Percentiles rank a stretch among this genome's conserved stretches.
These are phyloP conservation scores for Mylabris phalerata DNA, from an alignment of 1,140 invertebrate genomes.

Conservation along the genomic window DNA sequence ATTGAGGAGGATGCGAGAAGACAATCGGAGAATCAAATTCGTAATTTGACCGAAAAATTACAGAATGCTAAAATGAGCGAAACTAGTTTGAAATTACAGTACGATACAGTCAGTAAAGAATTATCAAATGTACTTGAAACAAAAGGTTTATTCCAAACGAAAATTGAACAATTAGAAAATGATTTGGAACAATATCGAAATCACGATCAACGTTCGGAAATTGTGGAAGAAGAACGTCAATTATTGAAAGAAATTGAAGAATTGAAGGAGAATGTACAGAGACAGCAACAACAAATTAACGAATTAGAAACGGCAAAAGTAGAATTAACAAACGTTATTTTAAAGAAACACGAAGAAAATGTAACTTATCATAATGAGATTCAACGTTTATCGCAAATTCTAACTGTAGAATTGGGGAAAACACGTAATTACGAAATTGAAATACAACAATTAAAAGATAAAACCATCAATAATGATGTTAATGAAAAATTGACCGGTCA, in stretches of 20 bases:
- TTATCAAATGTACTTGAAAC: slow-evolving; percentile 17
- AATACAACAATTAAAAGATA: not conserved
- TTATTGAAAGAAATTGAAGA: no score
- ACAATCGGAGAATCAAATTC: slow-evolving; percentile 25
- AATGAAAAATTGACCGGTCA: slow-evolving; percentile 42
- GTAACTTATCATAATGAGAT: slow-evolving; percentile 76
- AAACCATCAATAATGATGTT: slow-evolving; percentile 43
- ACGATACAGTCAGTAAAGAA: slow-evolving; percentile 33
- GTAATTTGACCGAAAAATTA: slow-evolving; percentile 29
- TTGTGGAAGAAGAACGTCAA: not conserved
- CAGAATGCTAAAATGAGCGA: slow-evolving; percentile 35
- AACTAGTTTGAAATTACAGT: slow-evolving; percentile 33
- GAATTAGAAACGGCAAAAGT: slow-evolving; percentile 45
- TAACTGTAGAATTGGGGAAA: slow-evolving; percentile 39
- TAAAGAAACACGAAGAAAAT: slow-evolving; percentile 76
- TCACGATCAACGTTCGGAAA: slow-evolving; percentile 13
- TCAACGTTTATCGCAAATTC: slow-evolving; percentile 60
- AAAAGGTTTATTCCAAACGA: slow-evolving; percentile 23
- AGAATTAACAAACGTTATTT: slow-evolving; percentile 66
- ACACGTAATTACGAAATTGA: slow-evolving; percentile 10
- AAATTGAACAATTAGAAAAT: slow-evolving; percentile 13
- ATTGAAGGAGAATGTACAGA: not conserved
- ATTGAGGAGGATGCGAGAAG: slow-evolving; percentile 26
- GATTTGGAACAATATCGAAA: slow-evolving; percentile 12
- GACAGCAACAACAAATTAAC: slow-evolving; percentile 22